phyloP scores from a whole-genome alignment of 2,888 invertebrate species.

The Helobdella robusta region DNA sequence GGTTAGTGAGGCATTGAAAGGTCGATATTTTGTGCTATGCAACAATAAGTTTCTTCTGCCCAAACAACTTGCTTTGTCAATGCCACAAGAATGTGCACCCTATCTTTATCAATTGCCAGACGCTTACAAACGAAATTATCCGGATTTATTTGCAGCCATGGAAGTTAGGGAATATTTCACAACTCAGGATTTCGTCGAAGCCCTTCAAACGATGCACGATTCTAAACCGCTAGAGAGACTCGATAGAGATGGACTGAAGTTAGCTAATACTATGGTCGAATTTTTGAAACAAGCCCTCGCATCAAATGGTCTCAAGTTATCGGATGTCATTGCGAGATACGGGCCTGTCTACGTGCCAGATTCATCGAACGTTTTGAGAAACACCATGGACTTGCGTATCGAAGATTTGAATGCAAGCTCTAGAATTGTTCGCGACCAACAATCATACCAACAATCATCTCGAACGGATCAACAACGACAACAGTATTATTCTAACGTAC shows the following conservation, averaged over 20 bases:
- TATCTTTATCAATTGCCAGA: slow-evolving; percentile 35
- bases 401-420: slow-evolving; percentile 34
- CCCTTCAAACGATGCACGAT: slow-evolving; percentile 29
- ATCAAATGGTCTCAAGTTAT: slow-evolving; percentile 28
- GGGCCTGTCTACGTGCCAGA: slow-evolving; percentile 39
- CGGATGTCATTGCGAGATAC: slow-evolving; percentile 32
- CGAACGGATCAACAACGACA: too few relatives aligned
- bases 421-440: background rate
- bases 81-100: slow-evolving; percentile 36
- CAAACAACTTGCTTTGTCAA: slow-evolving; percentile 32
- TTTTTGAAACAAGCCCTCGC: slow-evolving; percentile 34
- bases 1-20: slow-evolving; percentile 27
- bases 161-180: slow-evolving; percentile 36
- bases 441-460: too few relatives aligned
- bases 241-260: slow-evolving; percentile 30
- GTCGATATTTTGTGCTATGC: slow-evolving; percentile 32
- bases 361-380: slow-evolving; percentile 33
- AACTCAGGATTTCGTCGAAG: slow-evolving; percentile 32
- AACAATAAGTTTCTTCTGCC: slow-evolving; percentile 31
- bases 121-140: slow-evolving; percentile 28
- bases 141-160: slow-evolving; percentile 30
- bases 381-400: slow-evolving; percentile 38
- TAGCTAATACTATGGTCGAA: slow-evolving; percentile 33
- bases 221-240: slow-evolving; percentile 26
- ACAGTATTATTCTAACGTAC: too few relatives aligned